A percentile compares a stretch with the other conserved stretches of the same genome.
phyloP scores from a whole-genome alignment of 2,797 vertebrate genomes.

The Tarsius wallacei region DNA sequence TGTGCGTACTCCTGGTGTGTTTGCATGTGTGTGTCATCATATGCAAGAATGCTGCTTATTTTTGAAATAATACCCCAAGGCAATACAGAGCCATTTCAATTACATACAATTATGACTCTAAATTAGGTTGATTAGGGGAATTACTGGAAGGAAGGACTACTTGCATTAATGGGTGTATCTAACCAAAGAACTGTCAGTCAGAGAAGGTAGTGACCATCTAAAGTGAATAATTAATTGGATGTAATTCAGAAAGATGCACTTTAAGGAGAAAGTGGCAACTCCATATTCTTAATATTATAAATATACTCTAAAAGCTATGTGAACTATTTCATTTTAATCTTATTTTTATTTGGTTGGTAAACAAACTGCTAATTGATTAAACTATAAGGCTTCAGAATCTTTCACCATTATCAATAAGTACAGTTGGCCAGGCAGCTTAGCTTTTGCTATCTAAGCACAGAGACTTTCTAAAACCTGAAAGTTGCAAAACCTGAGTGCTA shows the following conservation, averaged over 20 bases:
- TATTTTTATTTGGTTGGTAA: conserved; percentile 31
- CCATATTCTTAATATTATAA: background rate
- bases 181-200: conserved; percentile 9
- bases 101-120: conserved; percentile 19
- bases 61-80: conserved; percentile 43
- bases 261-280: conserved; percentile 20
- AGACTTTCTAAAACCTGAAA: background rate
- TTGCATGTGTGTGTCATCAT: background rate
- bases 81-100: background rate
- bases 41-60: background rate
- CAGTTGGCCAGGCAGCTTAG: background rate
- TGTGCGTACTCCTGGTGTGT: background rate
- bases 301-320: background rate
- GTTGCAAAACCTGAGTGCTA: background rate
- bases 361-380: conserved; percentile 53
- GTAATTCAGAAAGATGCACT: background rate
- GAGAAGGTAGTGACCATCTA: background rate
- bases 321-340: background rate
- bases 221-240: background rate
- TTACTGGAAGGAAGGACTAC: background rate
- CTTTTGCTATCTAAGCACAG: background rate
- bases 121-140: background rate
- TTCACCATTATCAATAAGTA: conserved; percentile 20
- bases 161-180: background rate
- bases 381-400: background rate